A percentile compares a stretch with the other conserved stretches of the same genome.
Conservation (phyloP, 2,113 vertebrate species). For the Dicerorhinus sumatrensis region DNA sequence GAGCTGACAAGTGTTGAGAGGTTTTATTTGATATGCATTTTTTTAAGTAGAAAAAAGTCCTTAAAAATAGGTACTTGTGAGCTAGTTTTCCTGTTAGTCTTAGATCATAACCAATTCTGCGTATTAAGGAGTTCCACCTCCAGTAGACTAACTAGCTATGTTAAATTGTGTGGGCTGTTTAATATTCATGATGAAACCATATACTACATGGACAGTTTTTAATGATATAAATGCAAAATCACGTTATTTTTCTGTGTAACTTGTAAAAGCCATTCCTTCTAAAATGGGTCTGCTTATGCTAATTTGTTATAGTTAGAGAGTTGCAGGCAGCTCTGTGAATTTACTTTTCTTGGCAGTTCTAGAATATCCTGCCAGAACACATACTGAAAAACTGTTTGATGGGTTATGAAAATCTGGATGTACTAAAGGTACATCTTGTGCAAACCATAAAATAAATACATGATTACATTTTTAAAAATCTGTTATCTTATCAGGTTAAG, state of each 20-base stretch:
- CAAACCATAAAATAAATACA: conserved; percentile 75
- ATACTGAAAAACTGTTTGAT: conserved; percentile 79
- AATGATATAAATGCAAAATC: conserved; percentile 64
- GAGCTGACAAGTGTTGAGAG: conserved; percentile 80
- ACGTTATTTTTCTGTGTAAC: conserved; percentile 69
- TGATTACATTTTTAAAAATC: conserved; percentile 64
- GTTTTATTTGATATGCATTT: conserved; percentile 77
- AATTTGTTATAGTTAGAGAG: conserved; percentile 73
- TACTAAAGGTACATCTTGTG: conserved; percentile 81
- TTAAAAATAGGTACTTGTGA: conserved; percentile 79
- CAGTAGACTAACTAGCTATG: neutral
- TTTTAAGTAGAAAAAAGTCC: conserved; percentile 59
- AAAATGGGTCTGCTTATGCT: conserved; percentile 79
- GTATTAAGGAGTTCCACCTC: neutral
- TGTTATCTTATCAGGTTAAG: conserved; percentile 71
- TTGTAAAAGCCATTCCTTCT: conserved; percentile 73
- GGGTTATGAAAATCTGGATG: conserved; percentile 81
- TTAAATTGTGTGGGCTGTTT: neutral
- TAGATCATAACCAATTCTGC: neutral
- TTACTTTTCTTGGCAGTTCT: conserved; percentile 83
- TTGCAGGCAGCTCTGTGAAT: conserved; percentile 78
- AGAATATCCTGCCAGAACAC: conserved; percentile 80
- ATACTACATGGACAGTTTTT: conserved; percentile 26
- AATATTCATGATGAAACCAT: neutral
- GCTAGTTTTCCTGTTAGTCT: conserved; percentile 63